phyloP scores from a whole-genome alignment of 1,140 invertebrate species.

The Apis mellifera region Amel_HAv3.1 CM009936.2:2073501-2074000 shows the following conservation, averaged over 20 bases:
- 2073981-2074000: no score
- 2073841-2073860: constrained; percentile 19
- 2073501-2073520: not conserved
- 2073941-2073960: constrained; percentile 17
- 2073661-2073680: not conserved
- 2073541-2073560: constrained; percentile 28
- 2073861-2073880: not conserved
- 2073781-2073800: constrained; percentile 39
- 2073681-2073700: not conserved
- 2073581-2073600: no score
- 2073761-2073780: constrained; percentile 56
- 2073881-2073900: no score
- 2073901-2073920: not conserved
- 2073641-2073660: constrained; percentile 1
- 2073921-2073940: not conserved
- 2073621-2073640: constrained; percentile 43
- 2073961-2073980: not conserved
- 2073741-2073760: constrained; percentile 43
- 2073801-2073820: not conserved
- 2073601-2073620: constrained; percentile 4
- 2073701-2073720: not conserved
- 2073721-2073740: not conserved
- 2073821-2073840: constrained; percentile 19
- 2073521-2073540: not conserved
- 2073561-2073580: no score